Conservation (phyloP, 1,140 invertebrate species). For the Scaptomyza montana region DNA sequence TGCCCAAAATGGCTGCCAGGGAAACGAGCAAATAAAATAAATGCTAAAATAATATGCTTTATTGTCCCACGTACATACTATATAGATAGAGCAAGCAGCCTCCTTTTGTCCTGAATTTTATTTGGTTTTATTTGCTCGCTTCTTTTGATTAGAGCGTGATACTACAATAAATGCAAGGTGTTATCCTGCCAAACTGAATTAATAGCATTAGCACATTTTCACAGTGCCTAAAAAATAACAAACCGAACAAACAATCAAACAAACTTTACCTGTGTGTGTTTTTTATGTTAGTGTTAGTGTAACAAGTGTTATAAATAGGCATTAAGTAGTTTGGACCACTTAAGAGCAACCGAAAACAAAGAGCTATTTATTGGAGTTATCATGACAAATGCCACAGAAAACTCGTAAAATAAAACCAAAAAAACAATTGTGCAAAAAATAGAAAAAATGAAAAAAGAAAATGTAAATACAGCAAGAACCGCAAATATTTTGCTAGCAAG, state of each 20-base stretch:
- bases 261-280: neutral
- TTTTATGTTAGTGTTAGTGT: neutral
- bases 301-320: neutral
- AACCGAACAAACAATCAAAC: neutral
- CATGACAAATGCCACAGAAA: conserved; percentile 36
- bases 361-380: neutral
- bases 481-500: conserved; percentile 59
- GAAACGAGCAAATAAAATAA: conserved; percentile 55
- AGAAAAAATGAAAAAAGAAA: conserved; percentile 45
- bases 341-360: neutral
- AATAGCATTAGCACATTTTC: conserved; percentile 7
- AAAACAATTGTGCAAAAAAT: conserved; percentile 33
- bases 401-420: conserved; percentile 31
- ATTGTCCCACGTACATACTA: conserved; percentile 43
- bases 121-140: conserved; percentile 60
- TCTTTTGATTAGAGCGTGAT: conserved; percentile 56
- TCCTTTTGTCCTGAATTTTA: conserved; percentile 59
- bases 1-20: conserved; percentile 48
- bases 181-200: conserved; percentile 22
- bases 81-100: neutral
- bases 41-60: conserved; percentile 74
- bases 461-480: conserved; percentile 54
- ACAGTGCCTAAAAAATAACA: too few relatives aligned
- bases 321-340: neutral
- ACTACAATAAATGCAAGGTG: conserved; percentile 15